Conservation (phyloP, 2,113 vertebrate species). For the Paramormyrops kingsleyae region DNA sequence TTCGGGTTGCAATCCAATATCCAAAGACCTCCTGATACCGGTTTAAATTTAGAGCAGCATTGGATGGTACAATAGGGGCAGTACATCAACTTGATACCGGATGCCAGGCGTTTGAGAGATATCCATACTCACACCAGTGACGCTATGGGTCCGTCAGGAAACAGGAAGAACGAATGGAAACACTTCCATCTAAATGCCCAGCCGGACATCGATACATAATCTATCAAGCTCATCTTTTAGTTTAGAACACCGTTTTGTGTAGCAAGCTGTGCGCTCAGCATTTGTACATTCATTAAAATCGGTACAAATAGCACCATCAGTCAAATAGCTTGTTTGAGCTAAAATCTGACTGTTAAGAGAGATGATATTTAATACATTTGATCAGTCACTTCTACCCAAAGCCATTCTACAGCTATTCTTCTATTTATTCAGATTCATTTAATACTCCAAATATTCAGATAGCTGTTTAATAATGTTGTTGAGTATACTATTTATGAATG, state of each 20-base stretch:
- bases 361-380: background rate
- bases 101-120: background rate
- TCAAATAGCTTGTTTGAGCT: background rate
- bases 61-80: slow-evolving; percentile 36
- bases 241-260: background rate
- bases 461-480: background rate
- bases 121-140: background rate
- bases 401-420: background rate
- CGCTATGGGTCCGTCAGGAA: background rate
- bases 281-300: background rate
- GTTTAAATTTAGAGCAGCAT: slow-evolving; percentile 63
- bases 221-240: background rate
- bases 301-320: background rate
- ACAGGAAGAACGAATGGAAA: background rate
- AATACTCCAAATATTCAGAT: background rate
- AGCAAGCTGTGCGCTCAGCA: background rate
- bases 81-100: slow-evolving; percentile 46
- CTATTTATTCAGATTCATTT: background rate
- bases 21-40: slow-evolving; percentile 46
- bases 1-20: slow-evolving; percentile 56
- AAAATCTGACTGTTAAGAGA: background rate
- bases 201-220: background rate
- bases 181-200: background rate
- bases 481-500: background rate
- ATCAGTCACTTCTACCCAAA: background rate